Evolutionary conservation across 2,888 invertebrate genomes (phyloP), one percentile per base, ranked within the genome.

Genomic region (Tenthredo amoena): DNA sequence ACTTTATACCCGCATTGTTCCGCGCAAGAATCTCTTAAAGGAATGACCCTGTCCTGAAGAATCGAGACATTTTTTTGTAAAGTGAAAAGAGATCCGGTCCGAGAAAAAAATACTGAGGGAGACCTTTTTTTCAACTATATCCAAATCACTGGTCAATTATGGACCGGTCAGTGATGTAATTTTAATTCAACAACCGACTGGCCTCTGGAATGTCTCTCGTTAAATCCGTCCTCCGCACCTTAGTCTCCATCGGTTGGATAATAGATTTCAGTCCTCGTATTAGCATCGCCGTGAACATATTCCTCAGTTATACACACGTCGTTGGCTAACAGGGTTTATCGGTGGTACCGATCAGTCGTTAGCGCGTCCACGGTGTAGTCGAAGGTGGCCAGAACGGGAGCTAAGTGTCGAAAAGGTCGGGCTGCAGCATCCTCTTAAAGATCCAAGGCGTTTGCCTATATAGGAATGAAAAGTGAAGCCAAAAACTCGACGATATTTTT

Each of bases 271-370:
- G 43, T 43, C 26, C 12, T 43, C 21, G 72, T 74, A 74, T 74
- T 74, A 74, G 72, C 72, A 74, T 74, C 43, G 4, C 43, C 86
- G 87, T 87, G 88, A 90, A 89, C 89, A 90, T 90, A 90, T 90
- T 90, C 90, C 89, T 87, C 89, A 88, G 89, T 91, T 90, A 89
- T 89, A 89, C 89, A 89, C 89, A 91, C 88, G 91, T 89, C 88
- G 89, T 90, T 89, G 90, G 89, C 88, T 91, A 91, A 91, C 91
- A 90, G 90, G 90, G 89, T 89, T 87, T 91, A 91, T 91, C 91
- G 77, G 72, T 21, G 72, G 74, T 87, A 86, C 89, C 91, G 89
- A 91, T 91, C 91, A 91, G 90, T 91, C 90, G 90, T 91, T 91
- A 90, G 90, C 89, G 88, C 88, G 89, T 89, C 62, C 34, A 62